phyloP scores from a whole-genome alignment of 2,888 invertebrate genomes.

The Acheta domesticus region DNA sequence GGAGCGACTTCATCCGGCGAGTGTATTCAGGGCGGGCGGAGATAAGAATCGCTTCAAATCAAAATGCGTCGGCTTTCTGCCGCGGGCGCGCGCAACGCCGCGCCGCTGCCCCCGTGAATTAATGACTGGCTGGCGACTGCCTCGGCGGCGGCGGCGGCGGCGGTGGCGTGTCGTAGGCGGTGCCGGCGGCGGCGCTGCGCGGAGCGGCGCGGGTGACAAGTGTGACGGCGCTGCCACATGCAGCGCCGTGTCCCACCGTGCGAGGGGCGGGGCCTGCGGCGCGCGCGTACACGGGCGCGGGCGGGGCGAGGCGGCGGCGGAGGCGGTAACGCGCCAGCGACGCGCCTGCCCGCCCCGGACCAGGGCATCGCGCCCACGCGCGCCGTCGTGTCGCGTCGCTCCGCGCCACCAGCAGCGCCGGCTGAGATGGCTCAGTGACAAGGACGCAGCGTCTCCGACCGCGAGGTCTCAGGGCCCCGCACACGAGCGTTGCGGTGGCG shows the following conservation, averaged over 20 bases:
- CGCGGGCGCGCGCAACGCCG: neutral
- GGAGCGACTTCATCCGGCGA: no score
- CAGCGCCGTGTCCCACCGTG: neutral
- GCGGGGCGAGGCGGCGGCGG: neutral
- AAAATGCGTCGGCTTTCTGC: neutral
- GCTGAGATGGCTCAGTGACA: no score
- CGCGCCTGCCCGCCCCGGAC: no score
- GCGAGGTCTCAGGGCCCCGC: no score
- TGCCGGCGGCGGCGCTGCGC: neutral
- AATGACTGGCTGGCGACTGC: neutral
- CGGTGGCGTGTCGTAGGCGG: neutral
- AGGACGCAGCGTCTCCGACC: no score
- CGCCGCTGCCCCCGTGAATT: neutral
- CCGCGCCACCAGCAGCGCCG: no score
- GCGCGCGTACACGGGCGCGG: neutral
- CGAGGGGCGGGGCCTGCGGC: neutral
- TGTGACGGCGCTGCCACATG: conserved; percentile 1
- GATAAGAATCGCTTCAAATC: no score
- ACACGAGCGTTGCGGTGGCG: no score
- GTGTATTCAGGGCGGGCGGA: no score
- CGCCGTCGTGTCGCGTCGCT: no score
- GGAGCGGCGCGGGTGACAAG: neutral
- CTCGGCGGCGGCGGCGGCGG: neutral
- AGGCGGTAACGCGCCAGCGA: neutral
- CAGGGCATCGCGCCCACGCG: no score